These are phyloP conservation scores for Stigmatopora argus DNA, from an alignment of 2,113 vertebrate species.

Conservation along the genomic window DNA sequence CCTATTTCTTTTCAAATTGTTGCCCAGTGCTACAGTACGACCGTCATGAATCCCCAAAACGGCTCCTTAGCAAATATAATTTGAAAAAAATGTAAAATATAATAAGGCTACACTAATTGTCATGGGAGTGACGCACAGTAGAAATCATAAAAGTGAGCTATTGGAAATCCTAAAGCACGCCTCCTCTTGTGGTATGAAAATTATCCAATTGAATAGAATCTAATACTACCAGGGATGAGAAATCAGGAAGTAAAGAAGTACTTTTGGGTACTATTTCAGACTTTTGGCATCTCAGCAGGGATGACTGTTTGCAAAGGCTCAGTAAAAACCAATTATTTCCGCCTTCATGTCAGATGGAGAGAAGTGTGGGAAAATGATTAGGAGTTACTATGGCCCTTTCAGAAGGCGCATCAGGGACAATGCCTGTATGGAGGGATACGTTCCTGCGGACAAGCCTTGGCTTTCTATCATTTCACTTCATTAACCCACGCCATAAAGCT, in stretches of 20 bases:
- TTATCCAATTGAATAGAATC: background rate
- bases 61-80: no score
- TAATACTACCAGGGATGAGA: background rate
- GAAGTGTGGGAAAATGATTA: conserved; percentile 58
- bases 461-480: conserved; percentile 3
- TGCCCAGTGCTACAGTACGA: no score
- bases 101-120: no score
- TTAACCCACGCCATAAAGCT: background rate
- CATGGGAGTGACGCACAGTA: no score
- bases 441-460: background rate
- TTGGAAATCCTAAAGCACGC: no score
- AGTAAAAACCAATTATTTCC: conserved; percentile 48
- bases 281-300: conserved; percentile 22
- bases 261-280: conserved; percentile 22
- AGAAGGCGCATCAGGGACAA: conserved; percentile 29
- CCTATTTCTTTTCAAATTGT: no score
- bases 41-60: no score
- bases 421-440: background rate
- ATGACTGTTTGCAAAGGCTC: conserved; percentile 32
- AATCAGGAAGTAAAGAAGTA: conserved; percentile 8
- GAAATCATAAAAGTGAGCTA: no score
- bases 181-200: background rate
- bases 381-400: conserved; percentile 55
- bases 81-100: no score
- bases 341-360: conserved; percentile 33